Conservation (phyloP, 1,140 invertebrate species). For the Bombus haemorrhoidalis region DNA sequence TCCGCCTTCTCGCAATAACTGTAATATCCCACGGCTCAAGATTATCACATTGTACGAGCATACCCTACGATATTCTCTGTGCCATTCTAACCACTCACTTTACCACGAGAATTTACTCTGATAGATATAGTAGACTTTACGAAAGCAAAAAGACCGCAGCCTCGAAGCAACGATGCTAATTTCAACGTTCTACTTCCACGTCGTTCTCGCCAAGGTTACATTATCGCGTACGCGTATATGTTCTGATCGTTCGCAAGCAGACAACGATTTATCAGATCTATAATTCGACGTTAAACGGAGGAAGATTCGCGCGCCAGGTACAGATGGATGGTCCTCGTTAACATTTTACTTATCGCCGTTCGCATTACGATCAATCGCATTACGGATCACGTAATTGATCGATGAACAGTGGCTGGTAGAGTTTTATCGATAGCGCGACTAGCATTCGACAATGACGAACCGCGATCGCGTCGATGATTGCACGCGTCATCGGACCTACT, state of each 20-base stretch:
- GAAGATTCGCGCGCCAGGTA: background rate
- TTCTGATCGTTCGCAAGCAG: background rate
- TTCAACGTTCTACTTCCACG: background rate
- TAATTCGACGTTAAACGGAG: background rate
- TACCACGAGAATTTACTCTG: background rate
- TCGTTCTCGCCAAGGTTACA: background rate
- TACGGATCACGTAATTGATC: slow-evolving; percentile 1
- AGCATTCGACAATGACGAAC: slow-evolving; percentile 15
- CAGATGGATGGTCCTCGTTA: slow-evolving; percentile 21
- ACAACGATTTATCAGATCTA: background rate
- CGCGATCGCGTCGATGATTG: slow-evolving; percentile 11
- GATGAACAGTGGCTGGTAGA: slow-evolving; percentile 1
- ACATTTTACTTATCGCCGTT: slow-evolving; percentile 35
- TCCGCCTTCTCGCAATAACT: slow-evolving; percentile 85
- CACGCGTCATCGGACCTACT: background rate
- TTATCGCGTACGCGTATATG: background rate
- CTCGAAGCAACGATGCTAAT: slow-evolving; percentile 1
- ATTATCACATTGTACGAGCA: slow-evolving; percentile 1
- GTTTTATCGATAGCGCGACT: slow-evolving; percentile 19
- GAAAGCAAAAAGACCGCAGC: background rate
- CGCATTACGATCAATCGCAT: slow-evolving; percentile 11
- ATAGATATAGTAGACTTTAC: background rate
- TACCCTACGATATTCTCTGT: no score
- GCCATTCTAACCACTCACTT: background rate
- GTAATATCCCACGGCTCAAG: slow-evolving; percentile 62